These are phyloP conservation scores for Distichodus sexfasciatus DNA, from an alignment of 2,797 vertebrate genomes.

Conservation along the genomic window DNA sequence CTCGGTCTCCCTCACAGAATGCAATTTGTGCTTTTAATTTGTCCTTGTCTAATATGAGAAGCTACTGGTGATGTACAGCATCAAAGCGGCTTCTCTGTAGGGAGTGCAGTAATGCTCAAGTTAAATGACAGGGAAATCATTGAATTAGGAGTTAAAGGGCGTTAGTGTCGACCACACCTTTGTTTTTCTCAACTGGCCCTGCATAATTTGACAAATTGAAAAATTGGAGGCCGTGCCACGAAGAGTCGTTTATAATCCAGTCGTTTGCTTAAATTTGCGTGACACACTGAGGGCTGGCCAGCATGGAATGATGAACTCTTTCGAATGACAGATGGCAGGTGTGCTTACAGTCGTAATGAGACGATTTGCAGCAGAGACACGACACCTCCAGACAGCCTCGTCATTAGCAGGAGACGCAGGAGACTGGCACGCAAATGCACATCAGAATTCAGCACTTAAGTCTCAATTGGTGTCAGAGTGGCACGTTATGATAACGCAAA, in stretches of 20 bases:
- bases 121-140: too few species aligned
- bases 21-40: too few species aligned
- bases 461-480: background rate
- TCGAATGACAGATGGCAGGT: constrained; percentile 6
- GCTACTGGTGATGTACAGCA: too few species aligned
- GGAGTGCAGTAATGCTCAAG: too few species aligned
- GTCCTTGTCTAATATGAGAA: too few species aligned
- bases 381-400: background rate
- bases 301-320: constrained; percentile 13
- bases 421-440: background rate
- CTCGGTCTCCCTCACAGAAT: too few species aligned
- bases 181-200: background rate
- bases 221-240: background rate
- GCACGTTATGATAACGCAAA: background rate
- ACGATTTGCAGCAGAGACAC: constrained; percentile 28
- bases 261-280: background rate
- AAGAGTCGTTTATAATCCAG: constrained; percentile 12
- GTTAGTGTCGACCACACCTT: background rate
- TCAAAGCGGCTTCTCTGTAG: too few species aligned
- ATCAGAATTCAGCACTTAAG: background rate
- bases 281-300: background rate
- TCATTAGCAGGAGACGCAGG: background rate
- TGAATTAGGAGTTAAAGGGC: too few species aligned
- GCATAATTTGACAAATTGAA: constrained; percentile 11
- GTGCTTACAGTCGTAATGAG: constrained; percentile 12